Conservation (phyloP, 2,888 invertebrate species). For the Clanis bilineata region DNA sequence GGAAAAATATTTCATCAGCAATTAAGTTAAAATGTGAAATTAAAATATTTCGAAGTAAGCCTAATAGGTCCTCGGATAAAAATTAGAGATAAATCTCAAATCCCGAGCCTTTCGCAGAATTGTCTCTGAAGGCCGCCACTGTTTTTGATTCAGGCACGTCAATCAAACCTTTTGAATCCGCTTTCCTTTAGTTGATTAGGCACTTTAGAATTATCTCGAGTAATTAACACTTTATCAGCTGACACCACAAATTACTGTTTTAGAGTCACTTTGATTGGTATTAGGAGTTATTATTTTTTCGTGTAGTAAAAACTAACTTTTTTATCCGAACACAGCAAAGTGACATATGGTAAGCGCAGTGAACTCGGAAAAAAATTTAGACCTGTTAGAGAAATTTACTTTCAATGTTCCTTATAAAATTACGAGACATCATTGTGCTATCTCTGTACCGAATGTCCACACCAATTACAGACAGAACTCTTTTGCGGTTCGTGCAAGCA, state of each 20-base stretch:
- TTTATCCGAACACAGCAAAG: too few species aligned
- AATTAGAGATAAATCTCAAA: constrained; percentile 13
- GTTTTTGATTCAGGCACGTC: constrained; percentile 16
- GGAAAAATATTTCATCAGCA: background rate
- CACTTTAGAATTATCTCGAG: constrained; percentile 15
- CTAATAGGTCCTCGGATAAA: background rate
- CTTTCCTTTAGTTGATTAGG: constrained; percentile 19
- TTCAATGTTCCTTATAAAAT: too few species aligned
- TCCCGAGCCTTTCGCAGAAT: constrained; percentile 5
- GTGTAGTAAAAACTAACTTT: too few species aligned
- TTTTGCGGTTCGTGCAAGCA: too few species aligned
- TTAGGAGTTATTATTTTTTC: too few species aligned
- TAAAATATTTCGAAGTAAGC: background rate
- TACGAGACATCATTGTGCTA: too few species aligned
- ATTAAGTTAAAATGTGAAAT: background rate
- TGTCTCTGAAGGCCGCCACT: constrained; percentile 12
- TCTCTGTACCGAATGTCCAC: too few species aligned
- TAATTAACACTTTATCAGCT: constrained; percentile 4
- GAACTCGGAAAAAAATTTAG: too few species aligned
- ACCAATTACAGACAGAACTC: too few species aligned
- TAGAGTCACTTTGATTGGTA: background rate
- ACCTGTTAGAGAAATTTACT: too few species aligned
- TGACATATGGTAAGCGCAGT: too few species aligned
- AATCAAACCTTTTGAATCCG: constrained; percentile 17
- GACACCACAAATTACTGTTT: background rate